Evolutionary conservation across 2,888 invertebrate genomes (phyloP).

Genomic region (Fabriciana adippe): DNA sequence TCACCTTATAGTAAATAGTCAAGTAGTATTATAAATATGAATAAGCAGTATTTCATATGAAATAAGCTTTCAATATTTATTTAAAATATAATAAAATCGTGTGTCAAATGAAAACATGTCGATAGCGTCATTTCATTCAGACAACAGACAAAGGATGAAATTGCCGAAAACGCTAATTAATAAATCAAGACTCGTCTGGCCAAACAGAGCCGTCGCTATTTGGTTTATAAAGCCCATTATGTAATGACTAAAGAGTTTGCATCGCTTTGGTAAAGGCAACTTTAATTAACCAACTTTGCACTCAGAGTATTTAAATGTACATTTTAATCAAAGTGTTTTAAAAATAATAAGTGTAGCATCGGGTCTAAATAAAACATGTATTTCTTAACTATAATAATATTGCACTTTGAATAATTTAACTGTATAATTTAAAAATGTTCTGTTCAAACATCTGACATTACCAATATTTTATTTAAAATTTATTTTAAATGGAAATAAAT

Average conservation of each 20-base stretch:
- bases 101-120: conserved; percentile 26
- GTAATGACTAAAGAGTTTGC: conserved; percentile 29
- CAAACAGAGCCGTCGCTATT: conserved; percentile 50
- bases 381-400: too few species aligned
- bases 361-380: too few species aligned
- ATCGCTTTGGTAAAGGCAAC: conserved; percentile 11
- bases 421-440: too few species aligned
- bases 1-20: too few species aligned
- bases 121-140: conserved; percentile 40
- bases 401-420: too few species aligned
- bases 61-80: too few species aligned
- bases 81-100: conserved; percentile 5
- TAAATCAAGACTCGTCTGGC: conserved; percentile 64
- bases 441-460: too few species aligned
- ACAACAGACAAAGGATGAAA: conserved; percentile 56
- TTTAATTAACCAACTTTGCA: conserved; percentile 9
- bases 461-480: too few species aligned
- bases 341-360: not conserved
- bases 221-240: conserved; percentile 35
- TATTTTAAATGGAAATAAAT: too few species aligned
- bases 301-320: not conserved
- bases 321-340: conserved; percentile 1
- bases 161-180: conserved; percentile 61
- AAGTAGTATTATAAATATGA: too few species aligned
- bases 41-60: too few species aligned